A percentile compares a stretch with the other conserved stretches of the same genome.
Conservation (phyloP, 2,113 vertebrate genomes). For the Sander vitreus region DNA sequence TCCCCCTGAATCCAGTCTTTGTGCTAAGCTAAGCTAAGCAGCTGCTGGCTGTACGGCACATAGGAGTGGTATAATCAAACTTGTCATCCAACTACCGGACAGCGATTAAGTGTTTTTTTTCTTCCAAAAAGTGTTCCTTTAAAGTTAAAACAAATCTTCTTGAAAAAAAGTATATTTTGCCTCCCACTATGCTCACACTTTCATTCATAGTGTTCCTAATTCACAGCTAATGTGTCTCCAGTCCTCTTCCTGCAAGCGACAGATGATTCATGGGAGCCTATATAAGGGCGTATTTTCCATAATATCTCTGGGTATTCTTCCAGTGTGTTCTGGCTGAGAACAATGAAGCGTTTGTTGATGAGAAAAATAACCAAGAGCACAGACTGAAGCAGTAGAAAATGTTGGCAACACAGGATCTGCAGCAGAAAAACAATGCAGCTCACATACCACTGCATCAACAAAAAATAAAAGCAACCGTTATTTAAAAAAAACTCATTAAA, state of each 20-base stretch:
- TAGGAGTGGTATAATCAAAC: not conserved
- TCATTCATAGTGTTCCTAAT: constrained; percentile 18
- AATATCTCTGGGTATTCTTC: constrained; percentile 36
- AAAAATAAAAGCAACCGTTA: constrained; percentile 15
- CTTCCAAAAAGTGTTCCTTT: not conserved
- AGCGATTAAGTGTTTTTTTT: not conserved
- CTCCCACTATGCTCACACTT: constrained; percentile 24
- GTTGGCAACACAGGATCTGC: constrained; percentile 24
- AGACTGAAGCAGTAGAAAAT: constrained; percentile 49
- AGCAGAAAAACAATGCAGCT: constrained; percentile 17
- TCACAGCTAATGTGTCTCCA: not conserved
- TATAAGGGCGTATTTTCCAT: constrained; percentile 37
- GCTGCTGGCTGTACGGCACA: not conserved
- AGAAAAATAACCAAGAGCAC: constrained; percentile 41
- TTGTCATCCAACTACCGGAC: not conserved
- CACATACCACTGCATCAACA: constrained; percentile 41
- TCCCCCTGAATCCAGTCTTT: not conserved
- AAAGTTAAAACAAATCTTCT: not conserved
- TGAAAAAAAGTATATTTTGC: constrained; percentile 3
- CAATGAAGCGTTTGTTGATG: constrained; percentile 50
- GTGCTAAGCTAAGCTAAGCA: not conserved
- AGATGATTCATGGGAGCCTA: constrained; percentile 59
- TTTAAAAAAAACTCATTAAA: not conserved
- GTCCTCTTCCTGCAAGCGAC: constrained; percentile 14
- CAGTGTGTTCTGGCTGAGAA: constrained; percentile 40